A percentile compares a stretch with the other conserved stretches of the same genome.
Conservation (phyloP, 2,888 invertebrate genomes). For the Xestia c-nigrum region DNA sequence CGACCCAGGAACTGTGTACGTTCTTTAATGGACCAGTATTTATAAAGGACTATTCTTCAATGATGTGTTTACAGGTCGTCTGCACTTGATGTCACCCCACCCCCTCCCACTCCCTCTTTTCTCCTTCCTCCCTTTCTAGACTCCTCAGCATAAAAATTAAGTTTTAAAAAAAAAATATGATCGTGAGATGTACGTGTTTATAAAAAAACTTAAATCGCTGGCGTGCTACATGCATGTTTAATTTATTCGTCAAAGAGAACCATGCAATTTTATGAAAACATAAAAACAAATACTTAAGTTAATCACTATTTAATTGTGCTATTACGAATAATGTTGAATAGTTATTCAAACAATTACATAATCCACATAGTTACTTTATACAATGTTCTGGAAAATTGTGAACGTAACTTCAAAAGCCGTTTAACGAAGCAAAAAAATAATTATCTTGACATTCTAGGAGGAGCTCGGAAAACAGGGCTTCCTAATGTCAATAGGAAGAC, state of each 20-base stretch:
- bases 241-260: slow-evolving; percentile 20
- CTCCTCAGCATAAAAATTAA: not conserved
- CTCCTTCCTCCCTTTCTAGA: not conserved
- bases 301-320: slow-evolving; percentile 12
- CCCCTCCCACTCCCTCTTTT: too few relatives aligned
- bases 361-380: not conserved
- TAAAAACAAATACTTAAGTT: slow-evolving; percentile 1
- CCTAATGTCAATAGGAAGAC: slow-evolving; percentile 52
- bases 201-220: slow-evolving; percentile 11
- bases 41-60: slow-evolving; percentile 25
- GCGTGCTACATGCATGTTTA: slow-evolving; percentile 39
- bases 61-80: slow-evolving; percentile 44
- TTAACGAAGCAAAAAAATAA: slow-evolving; percentile 39
- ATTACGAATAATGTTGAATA: slow-evolving; percentile 14
- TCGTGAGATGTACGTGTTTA: slow-evolving; percentile 17
- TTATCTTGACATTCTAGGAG: slow-evolving; percentile 45
- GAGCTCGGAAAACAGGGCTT: slow-evolving; percentile 27
- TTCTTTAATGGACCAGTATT: slow-evolving; percentile 34
- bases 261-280: slow-evolving; percentile 21
- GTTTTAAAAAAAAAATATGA: slow-evolving; percentile 5
- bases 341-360: not conserved
- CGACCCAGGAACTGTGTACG: not conserved
- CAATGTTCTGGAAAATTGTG: slow-evolving; percentile 12
- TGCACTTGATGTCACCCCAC: slow-evolving; percentile 9
- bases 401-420: slow-evolving; percentile 20